Base-by-base conservation (phyloP, 2,113 vertebrate genomes). In the Hydrochoerus hydrochaeris region DNA sequence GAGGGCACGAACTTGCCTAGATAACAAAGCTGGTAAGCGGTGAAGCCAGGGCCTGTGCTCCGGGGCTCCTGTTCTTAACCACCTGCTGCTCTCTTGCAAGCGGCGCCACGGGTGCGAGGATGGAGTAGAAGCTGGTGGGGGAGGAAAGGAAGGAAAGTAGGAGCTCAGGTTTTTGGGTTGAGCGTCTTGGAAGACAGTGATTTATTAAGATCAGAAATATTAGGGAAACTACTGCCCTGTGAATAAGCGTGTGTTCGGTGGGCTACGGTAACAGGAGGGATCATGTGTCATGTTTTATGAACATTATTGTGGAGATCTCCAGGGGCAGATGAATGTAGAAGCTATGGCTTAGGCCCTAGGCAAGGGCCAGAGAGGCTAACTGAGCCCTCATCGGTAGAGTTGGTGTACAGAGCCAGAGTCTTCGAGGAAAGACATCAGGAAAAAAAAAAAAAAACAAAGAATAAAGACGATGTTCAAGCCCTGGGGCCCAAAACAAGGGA, bases 131-230 rank as follows among this genome's bases (percentile, higher is more conserved):
- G 12, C 16, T 91, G 63, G 44, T 84, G 10, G 32, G 14, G 30
- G 58, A 88, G 35, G 28, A 88, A 84, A 93, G 52, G 17, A 9
- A 80, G 44, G 65, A 80, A 91, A 78, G 44, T 6, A 7, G 49
- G 26, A 46, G 58, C 38, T 88, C 62, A 52, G 17, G 14, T 41
- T 49, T 97, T 78, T 57, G 9, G 26, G 32, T 35, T 75, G 46
- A 95, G 41, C 7, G 19, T 19, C 11, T 60, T 81, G 24, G 67
- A 63, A 71, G 38, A 80, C 62, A 84, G 22, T 73, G 71, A 82
- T 89, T 91, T 88, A 94, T 58, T 69, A 71, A 87, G 44, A 67
- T 41, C n/a, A 13, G n/a, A 92, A 95, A 77, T 75, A 60, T 41
- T 49, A 86, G 32, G 44, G n/a, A 62, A 41, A 46, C n/a, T 92